Base-by-base conservation (phyloP, 1,140 invertebrate species). In the Coptotermes formosanus region DNA sequence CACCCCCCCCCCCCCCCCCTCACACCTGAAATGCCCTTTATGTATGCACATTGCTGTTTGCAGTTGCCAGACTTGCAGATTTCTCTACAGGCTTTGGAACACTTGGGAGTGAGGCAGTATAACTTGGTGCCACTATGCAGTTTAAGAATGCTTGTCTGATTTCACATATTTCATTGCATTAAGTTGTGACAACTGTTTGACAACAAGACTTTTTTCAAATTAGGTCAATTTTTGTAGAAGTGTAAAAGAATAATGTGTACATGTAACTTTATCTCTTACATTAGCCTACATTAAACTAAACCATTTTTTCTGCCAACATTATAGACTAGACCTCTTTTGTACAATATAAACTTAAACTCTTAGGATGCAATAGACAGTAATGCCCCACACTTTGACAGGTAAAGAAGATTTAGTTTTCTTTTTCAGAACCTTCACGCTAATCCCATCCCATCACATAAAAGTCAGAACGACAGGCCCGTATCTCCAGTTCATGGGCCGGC, bases 241-340 rank as follows among this genome's bases (percentile, higher is more conserved):
- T n/a, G 6, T 30, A 30, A n/a, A 4, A n/a, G 7, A 75, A 75
- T 75, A 75, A 75, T 75, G 30, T 75, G 16, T 11, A 75, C 14
- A 30, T 75, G 14, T 55, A 55, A 55, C 19, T 55, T 55, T n/a
- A 30, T 30, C 64, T 30, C 2, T 16, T 75, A 30, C 9, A 9
- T 75, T 30, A 75, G 3, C n/a, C 2, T 30, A 75, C 64, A 75
- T 75, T 75, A 75, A n/a, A 75, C 9, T 30, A 30, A 75, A 25
- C 64, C 64, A 0, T 75, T 30, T n/a, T n/a, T 11, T 30, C n/a
- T 23, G 14, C 25, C 64, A 75, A 75, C 64, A 30, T 75, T 25
- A 75, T 30, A 16, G 64, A 75, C 64, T 75, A 75, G 64, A 75
- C n/a, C 25, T 75, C 64, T 75, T 75, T 75, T 75, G 64, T 75